A percentile compares a stretch with the other conserved stretches of the same genome.
Conservation (phyloP, 1,140 invertebrate species). For the Mya arenaria region DNA sequence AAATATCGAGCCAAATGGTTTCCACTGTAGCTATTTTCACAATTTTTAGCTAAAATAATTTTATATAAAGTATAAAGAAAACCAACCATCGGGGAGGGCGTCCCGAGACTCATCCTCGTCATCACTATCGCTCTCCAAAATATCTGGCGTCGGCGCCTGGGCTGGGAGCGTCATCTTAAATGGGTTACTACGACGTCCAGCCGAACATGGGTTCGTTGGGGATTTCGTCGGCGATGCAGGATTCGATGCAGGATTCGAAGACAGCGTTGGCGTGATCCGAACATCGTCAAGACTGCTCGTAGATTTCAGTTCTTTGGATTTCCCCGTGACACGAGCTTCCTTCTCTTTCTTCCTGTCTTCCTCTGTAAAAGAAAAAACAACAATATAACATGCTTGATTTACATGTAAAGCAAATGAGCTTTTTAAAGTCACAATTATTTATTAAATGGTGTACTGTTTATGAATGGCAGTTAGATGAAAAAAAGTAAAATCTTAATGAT, state of each 20-base stretch:
- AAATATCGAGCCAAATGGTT: no score
- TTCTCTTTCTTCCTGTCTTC: constrained; percentile 20
- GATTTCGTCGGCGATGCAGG: constrained; percentile 11
- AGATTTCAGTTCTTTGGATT: neutral
- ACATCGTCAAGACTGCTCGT: neutral
- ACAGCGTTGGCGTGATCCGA: neutral
- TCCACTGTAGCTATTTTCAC: no score
- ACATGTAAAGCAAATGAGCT: no score
- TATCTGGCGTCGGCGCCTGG: constrained; percentile 36
- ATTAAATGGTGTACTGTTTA: no score
- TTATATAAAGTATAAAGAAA: no score
- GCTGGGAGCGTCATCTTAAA: constrained; percentile 52
- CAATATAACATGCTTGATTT: no score
- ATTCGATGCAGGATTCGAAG: neutral
- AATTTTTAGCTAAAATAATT: no score
- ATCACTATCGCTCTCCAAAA: neutral
- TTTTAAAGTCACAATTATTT: no score
- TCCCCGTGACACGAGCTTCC: constrained; percentile 5
- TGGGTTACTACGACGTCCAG: constrained; percentile 49
- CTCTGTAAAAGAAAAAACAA: no score
- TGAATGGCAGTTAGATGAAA: no score
- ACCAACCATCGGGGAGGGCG: neutral
- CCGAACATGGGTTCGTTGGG: constrained; percentile 29
- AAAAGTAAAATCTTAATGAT: no score
- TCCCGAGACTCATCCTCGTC: constrained; percentile 20